A percentile compares a stretch with the other conserved stretches of the same genome.
Evolutionary conservation across 2,888 invertebrate genomes (phyloP).

Genomic region (Apamea monoglypha): DNA sequence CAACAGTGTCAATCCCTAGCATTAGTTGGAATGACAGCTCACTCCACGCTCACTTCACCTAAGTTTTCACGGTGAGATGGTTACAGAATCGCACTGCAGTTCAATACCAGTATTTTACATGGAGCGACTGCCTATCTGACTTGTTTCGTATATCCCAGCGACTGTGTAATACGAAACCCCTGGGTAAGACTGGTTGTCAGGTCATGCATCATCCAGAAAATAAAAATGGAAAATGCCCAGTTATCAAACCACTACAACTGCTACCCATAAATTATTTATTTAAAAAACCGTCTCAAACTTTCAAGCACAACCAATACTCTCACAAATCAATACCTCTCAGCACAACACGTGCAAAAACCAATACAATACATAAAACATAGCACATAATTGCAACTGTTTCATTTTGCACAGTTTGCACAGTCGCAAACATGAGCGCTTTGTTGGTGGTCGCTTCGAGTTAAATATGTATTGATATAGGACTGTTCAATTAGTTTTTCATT

Average conservation of each 20-base stretch:
- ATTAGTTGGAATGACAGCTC: too few relatives aligned
- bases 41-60: too few relatives aligned
- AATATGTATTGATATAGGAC: constrained; percentile 55
- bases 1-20: too few relatives aligned
- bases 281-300: constrained; percentile 33
- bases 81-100: too few relatives aligned
- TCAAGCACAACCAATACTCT: constrained; percentile 19
- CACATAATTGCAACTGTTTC: constrained; percentile 59
- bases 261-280: not conserved
- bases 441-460: constrained; percentile 49
- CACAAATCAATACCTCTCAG: constrained; percentile 53
- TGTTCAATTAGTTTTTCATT: constrained; percentile 23
- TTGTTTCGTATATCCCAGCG: too few relatives aligned
- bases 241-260: not conserved
- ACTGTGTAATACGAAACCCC: too few relatives aligned
- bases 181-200: too few relatives aligned
- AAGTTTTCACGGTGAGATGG: too few relatives aligned
- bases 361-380: constrained; percentile 42
- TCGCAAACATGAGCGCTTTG: constrained; percentile 40
- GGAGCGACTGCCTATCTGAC: too few relatives aligned
- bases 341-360: constrained; percentile 43
- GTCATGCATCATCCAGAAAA: not conserved
- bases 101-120: too few relatives aligned
- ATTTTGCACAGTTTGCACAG: constrained; percentile 32
- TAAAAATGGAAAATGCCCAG: not conserved